Percentiles rank a stretch among this genome's conserved stretches.
These are phyloP conservation scores for Salarias fasciatus DNA, from an alignment of 2,797 vertebrate species.

Conservation along the genomic window DNA sequence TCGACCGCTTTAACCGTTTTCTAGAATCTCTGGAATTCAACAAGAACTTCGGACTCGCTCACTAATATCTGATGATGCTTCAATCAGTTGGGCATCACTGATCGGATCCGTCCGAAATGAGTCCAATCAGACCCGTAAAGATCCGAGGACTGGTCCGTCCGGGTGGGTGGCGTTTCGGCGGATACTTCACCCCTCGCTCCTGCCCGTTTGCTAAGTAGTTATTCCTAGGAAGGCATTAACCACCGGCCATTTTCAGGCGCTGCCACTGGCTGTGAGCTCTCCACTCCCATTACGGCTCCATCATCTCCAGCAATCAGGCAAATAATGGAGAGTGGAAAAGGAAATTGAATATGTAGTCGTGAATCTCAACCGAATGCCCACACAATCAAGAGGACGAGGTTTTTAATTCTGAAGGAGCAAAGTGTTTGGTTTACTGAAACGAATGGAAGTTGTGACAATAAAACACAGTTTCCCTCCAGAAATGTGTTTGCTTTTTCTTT, in stretches of 20 bases:
- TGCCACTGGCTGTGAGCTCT: background rate
- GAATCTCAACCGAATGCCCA: background rate
- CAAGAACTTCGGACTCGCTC: too few species aligned
- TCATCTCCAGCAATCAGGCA: background rate
- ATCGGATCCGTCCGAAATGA: background rate
- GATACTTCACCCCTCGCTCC: background rate
- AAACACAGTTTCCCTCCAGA: background rate
- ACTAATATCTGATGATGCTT: too few species aligned
- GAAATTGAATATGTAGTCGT: background rate
- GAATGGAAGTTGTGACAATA: too few species aligned
- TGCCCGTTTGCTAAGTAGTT: background rate
- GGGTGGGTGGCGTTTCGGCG: background rate
- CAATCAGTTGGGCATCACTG: background rate
- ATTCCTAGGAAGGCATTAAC: constrained; percentile 17
- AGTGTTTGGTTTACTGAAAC: too few species aligned
- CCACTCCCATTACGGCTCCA: constrained; percentile 9
- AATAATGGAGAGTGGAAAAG: constrained; percentile 1
- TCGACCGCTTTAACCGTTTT: too few species aligned
- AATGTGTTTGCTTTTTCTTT: background rate
- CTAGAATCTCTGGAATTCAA: too few species aligned
- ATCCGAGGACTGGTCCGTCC: background rate
- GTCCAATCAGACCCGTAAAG: background rate
- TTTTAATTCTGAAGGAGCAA: too few species aligned
- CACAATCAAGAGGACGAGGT: too few species aligned
- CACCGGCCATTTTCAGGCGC: constrained; percentile 13